phyloP scores from a whole-genome alignment of 2,797 vertebrate genomes.

The Falco concolor region DNA sequence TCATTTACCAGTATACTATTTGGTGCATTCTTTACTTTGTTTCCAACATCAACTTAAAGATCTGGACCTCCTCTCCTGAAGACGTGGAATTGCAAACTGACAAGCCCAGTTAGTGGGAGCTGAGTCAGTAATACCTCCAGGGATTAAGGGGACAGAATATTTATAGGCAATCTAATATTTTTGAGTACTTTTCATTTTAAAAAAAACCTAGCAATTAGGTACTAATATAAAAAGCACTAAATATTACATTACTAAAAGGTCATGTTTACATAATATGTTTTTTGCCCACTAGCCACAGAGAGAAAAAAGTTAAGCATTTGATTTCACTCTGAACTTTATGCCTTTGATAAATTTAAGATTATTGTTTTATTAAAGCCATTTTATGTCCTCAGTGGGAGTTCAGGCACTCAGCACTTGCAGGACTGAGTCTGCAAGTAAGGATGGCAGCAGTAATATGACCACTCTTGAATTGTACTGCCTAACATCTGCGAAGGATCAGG shows the following conservation, averaged over 20 bases:
- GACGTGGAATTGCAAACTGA: not conserved
- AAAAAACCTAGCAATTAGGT: not conserved
- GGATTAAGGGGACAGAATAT: not conserved
- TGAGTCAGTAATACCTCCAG: not conserved
- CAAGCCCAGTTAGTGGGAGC: not conserved
- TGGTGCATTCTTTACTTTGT: not conserved
- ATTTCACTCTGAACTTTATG: constrained; percentile 17
- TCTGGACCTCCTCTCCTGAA: not conserved
- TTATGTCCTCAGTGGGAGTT: not conserved
- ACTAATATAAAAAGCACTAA: not conserved
- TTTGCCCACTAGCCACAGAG: not conserved
- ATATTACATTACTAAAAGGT: not conserved
- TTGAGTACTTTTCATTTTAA: not conserved
- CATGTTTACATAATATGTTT: not conserved
- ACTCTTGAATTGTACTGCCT: not conserved
- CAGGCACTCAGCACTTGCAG: not conserved
- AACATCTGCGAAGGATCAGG: constrained; percentile 43
- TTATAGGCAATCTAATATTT: not conserved
- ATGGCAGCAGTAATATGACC: not conserved
- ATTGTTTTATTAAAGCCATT: not conserved
- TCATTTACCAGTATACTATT: not conserved
- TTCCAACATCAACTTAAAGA: not conserved
- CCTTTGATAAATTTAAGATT: constrained; percentile 9
- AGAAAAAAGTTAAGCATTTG: not conserved
- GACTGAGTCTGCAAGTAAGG: not conserved